Base-by-base conservation (phyloP, 2,888 invertebrate genomes). In the Imbricaverruca yamaguchii region DNA sequence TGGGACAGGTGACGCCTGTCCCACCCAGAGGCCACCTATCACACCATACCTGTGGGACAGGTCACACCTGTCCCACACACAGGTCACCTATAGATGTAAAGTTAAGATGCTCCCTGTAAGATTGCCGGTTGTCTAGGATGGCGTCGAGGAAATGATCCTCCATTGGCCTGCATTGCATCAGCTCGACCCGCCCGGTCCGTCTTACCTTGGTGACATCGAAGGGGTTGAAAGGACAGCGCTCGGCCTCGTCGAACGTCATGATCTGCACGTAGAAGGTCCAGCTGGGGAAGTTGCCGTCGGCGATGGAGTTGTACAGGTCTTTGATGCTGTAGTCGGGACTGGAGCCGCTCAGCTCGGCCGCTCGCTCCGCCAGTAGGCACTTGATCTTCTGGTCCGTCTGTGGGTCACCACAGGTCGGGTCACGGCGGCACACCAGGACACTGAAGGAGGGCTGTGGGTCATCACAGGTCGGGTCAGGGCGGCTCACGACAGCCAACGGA, bases 241-340 rank as follows among this genome's bases (percentile, higher is more conserved):
- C 93, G 1, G 95, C 96, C 88, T 97, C 92, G 83, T 93, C 92
- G 86, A 91, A 91, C 1, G 95, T 95, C 97, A 98, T 97, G 9
- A 95, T 91, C 88, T 95, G 95, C 83, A 97, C 92, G 85, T 90
- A 92, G 82, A 94, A 87, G 2, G 92, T 92, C 93, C 94, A 98
- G 6, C 92, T 87, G 11, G 90, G 90, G 84, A 85, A 88, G 81
- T 89, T 86, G 77, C 87, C 93, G 80, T 89, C 90, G 0, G 91
- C 92, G 85, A 98, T 97, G 57, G 95, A 91, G 87, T 97, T 95
- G 88, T 93, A 96, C 80, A 98, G 89, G 88, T 97, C 97, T 82
- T 94, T 91, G 84, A 94, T 93, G 59, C 92, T 89, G 86, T 97
- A 97, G 87, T 97, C 97, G 0, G 97, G 96, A 87, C 97, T 95